Conservation (phyloP, 2,888 invertebrate genomes). For the Macrosiphum euphorbiae region DNA sequence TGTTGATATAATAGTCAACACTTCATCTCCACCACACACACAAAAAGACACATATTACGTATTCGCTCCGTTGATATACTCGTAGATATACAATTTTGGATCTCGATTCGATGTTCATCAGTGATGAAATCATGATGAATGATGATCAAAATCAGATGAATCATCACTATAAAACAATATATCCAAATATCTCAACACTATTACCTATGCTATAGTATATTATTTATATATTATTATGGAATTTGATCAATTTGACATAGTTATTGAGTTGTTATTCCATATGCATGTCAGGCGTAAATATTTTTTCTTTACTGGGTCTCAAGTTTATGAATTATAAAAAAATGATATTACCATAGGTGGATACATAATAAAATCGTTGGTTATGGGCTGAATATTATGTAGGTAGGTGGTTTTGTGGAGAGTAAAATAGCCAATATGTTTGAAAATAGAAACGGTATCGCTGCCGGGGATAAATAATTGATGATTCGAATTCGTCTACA, state of each 20-base stretch:
- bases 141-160: too few relatives aligned
- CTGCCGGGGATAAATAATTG: neutral
- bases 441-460: neutral
- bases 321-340: neutral
- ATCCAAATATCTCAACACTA: neutral
- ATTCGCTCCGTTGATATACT: too few relatives aligned
- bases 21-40: neutral
- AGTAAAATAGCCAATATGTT: neutral
- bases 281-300: neutral
- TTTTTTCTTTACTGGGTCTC: neutral
- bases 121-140: too few relatives aligned
- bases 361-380: neutral
- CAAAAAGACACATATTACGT: fast-evolving
- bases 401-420: neutral
- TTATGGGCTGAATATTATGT: neutral
- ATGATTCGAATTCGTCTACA: neutral
- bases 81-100: neutral
- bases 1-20: neutral
- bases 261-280: neutral
- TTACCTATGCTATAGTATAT: neutral
- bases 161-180: neutral
- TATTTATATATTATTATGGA: neutral
- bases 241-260: neutral
- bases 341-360: neutral
- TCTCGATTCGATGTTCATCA: neutral